Evolutionary conservation across 1,140 invertebrate genomes (phyloP), one percentile per base, ranked within the genome.

Genomic region (Epicauta chinensis): DNA sequence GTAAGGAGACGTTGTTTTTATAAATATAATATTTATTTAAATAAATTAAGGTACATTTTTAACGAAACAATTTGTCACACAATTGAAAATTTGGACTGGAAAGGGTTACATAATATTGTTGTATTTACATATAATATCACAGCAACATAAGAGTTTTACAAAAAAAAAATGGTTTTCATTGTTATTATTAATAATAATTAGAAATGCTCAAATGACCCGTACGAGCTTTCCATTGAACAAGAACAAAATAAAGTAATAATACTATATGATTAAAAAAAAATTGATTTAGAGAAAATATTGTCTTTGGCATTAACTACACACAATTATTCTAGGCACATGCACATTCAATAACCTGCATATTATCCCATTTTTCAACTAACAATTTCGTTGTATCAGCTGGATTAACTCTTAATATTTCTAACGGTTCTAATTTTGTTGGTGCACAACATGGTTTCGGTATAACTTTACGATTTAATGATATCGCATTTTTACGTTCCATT

Each of bases 311-410:
- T 11, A 41, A 41, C 10, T 16, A 51, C 17, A 53, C 42, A 36
- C 42, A 31, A 40, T 43, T 41, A 32, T 14, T 41, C 39, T 77
- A 87, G 39, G 82, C 83, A 69, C 86, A 89, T 39, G 82, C 83
- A 66, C 86, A 89, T 65, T 87, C 83, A 16, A 80, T 59, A 12
- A 87, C 83, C 56, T 77, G 75, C 75, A 86, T 86, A 56, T 87
- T 79, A 54, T 81, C 78, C 82, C 84, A 85, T 23, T 77, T 79
- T 10, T 83, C 79, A 17, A 86, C 77, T 53, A 81, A 80, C n/a
- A 87, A 68, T 62, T 80, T 80, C 4, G 75, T 76, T 2, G 72
- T 68, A 52, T 84, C 74, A 41, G 79, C 73, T 51, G 82, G 80
- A 59, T 84, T 79, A 4, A 82, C 73, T 58, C 84, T 79, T 31